Evolutionary conservation across 2,888 invertebrate genomes (phyloP).

Genomic region (Chymomyza procnemis): DNA sequence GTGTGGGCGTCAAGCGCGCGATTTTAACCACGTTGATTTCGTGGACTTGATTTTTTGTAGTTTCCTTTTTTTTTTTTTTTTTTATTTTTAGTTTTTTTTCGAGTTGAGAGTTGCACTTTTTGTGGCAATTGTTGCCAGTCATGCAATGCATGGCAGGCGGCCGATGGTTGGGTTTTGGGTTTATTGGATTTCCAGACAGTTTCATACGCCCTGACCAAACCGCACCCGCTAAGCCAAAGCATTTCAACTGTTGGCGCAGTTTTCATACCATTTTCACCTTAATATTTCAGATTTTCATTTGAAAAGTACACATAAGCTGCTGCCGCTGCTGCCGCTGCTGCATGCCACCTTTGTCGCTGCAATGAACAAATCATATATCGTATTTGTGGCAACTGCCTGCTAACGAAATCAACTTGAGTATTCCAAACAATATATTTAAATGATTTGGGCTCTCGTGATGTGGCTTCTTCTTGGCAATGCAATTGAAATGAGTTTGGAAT

Average conservation of each 20-base stretch:
- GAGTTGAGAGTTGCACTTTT: slow-evolving; percentile 4
- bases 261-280: slow-evolving; percentile 9
- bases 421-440: slow-evolving; percentile 6
- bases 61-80: background rate
- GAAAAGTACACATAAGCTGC: background rate
- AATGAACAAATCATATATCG: background rate
- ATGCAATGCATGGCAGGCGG: slow-evolving; percentile 12
- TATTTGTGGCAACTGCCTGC: background rate
- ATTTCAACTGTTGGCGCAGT: background rate
- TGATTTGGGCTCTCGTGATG: background rate
- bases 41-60: background rate
- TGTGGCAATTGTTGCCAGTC: slow-evolving; percentile 16
- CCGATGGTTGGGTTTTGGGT: background rate
- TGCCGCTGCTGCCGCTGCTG: background rate
- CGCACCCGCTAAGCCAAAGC: background rate
- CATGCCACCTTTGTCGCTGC: background rate
- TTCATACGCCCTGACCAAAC: background rate
- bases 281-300: slow-evolving; percentile 9
- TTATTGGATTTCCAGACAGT: slow-evolving; percentile 1
- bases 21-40: slow-evolving; percentile 1
- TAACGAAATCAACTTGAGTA: slow-evolving; percentile 1
- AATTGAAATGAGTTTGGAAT: slow-evolving; percentile 1
- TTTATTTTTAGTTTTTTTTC: background rate
- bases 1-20: slow-evolving; percentile 12
- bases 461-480: background rate